Percentiles rank a stretch among this genome's conserved stretches.
Conservation (phyloP, 2,113 vertebrate genomes). For the Corythaixoides concolor region DNA sequence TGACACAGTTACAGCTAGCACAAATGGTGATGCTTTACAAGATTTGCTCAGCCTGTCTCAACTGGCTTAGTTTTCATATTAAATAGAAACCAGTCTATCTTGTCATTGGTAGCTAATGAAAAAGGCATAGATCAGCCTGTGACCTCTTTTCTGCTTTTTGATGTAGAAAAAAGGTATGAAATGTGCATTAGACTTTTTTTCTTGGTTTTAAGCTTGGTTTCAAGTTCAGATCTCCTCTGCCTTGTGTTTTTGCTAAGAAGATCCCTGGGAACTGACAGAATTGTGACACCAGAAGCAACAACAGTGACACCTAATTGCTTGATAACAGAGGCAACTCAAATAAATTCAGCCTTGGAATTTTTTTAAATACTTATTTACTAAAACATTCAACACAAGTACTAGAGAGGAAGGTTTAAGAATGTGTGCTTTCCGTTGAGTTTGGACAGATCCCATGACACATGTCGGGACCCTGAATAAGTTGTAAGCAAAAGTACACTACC, state of each 20-base stretch:
- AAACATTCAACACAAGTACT: neutral
- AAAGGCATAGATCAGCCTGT: neutral
- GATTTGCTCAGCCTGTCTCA: slow-evolving; percentile 10
- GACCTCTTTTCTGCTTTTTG: slow-evolving; percentile 19
- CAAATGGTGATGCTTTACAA: neutral
- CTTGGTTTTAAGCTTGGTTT: neutral
- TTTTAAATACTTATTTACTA: neutral
- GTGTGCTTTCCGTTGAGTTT: neutral
- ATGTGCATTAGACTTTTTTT: neutral
- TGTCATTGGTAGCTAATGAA: neutral
- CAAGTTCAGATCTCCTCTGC: neutral
- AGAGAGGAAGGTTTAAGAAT: neutral
- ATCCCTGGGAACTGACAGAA: neutral
- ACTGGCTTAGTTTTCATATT: neutral
- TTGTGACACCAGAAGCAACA: neutral
- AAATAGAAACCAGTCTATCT: neutral
- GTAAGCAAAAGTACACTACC: neutral
- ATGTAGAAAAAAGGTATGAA: neutral
- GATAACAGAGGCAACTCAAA: neutral
- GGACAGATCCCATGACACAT: neutral
- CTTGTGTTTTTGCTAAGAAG: neutral
- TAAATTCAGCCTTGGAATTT: neutral
- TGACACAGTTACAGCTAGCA: neutral
- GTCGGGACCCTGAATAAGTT: neutral
- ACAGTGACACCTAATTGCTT: neutral